Base-by-base conservation (phyloP, 2,113 vertebrate genomes). In the Phalacrocorax carbo region DNA sequence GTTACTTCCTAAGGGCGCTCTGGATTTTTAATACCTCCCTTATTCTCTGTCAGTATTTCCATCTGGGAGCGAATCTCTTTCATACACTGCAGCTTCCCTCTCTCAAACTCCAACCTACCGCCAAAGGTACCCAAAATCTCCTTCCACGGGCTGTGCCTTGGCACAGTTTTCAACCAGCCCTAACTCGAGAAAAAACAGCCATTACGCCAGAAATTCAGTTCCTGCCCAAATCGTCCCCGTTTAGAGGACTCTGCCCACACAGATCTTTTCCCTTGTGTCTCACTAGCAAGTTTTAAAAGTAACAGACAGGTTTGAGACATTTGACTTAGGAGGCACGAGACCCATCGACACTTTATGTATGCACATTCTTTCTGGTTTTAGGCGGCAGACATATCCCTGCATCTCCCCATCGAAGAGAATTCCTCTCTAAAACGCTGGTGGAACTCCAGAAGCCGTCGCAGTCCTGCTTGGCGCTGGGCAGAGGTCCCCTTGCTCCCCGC, bases 291-390 rank as follows among this genome's bases (percentile, higher is more conserved):
- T 40, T 77, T 49, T 38, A 68, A 7, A 44, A 46, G 40, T 3
- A 25, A 60, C 15, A 48, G 21, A 29, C 10, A 1, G 1, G 8
- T 22, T 3, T 18, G 44, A 78, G 51, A 38, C 7, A 27, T 15
- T 22, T 23, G 30, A 49, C 15, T 32, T 18, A 0, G 3, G 44
- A 60, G 8, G 32, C 48, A 16, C 48, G 7, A 54, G 64, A 52
- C 44, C 20, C 29, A 16, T 0, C 5, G 42, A 22, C 5, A 1
- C 7, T 34, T 62, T 1, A n/a, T 40, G 27, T 55, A 25, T 29
- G 40, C 11, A 4, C 66, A 6, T n/a, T 48, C n/a, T n/a, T 52
- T 18, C 23, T 46, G 15, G 3, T 57, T 89, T 27, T 14, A 8
- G n/a, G 32, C 51, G 76, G 60, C 79, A 68, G n/a, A 29, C 55